These are phyloP conservation scores for Pocillopora meandrina DNA, from an alignment of 92 coral and sea anemone species.

Conservation along the genomic window DNA sequence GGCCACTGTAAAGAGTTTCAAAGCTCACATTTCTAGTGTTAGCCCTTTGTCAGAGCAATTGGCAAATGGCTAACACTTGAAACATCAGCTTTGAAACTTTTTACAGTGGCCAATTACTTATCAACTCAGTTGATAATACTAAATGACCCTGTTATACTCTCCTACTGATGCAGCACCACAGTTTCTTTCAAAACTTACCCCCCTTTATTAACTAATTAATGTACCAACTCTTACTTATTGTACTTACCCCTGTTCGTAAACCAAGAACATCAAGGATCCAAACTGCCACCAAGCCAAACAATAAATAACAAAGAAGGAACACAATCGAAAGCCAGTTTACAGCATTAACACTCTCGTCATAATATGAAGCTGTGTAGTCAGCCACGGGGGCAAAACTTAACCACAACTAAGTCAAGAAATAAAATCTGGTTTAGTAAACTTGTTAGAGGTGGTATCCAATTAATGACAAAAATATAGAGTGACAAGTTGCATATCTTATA, in stretches of 20 bases:
- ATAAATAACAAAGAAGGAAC: conserved; percentile 74
- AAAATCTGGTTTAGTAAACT: not conserved
- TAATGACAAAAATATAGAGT: not conserved
- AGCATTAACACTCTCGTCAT: conserved; percentile 34
- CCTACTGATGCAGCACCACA: too few relatives aligned
- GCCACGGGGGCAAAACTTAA: conserved; percentile 88
- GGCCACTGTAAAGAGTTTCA: too few relatives aligned
- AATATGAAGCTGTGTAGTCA: conserved; percentile 68
- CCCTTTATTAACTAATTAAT: too few relatives aligned
- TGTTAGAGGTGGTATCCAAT: not conserved
- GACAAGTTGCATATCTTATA: too few relatives aligned
- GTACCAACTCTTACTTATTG: not conserved
- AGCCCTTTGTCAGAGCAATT: too few relatives aligned
- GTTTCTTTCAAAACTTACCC: too few relatives aligned
- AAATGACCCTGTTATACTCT: too few relatives aligned
- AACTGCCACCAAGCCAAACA: conserved; percentile 81
- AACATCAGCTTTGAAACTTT: too few relatives aligned
- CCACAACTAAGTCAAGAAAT: conserved; percentile 72
- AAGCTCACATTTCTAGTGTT: too few relatives aligned
- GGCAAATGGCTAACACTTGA: too few relatives aligned
- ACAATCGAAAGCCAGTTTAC: conserved; percentile 92
- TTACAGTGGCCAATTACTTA: too few relatives aligned
- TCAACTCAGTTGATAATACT: too few relatives aligned
- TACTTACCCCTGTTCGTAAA: conserved; percentile 86
- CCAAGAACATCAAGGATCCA: conserved; percentile 92